A percentile compares a stretch with the other conserved stretches of the same genome.
phyloP scores from a whole-genome alignment of 2,113 vertebrate genomes.

The Thamnophis sirtalis region DNA sequence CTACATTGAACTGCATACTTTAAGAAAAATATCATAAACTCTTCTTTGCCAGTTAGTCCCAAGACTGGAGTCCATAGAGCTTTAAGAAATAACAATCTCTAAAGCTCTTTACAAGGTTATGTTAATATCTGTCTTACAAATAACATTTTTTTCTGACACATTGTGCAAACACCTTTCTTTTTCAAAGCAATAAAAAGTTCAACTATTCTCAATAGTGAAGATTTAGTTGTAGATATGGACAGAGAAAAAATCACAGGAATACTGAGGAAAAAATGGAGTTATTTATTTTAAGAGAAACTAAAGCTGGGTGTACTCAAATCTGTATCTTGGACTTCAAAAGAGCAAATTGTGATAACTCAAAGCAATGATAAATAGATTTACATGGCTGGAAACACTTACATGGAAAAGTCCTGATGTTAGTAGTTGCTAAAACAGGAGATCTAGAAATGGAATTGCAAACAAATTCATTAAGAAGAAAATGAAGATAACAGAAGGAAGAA shows the following conservation, averaged over 20 bases:
- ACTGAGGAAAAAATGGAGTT: not conserved
- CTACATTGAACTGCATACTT: not conserved
- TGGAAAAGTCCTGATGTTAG: not conserved
- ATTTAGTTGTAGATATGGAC: not conserved
- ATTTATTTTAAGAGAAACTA: not conserved
- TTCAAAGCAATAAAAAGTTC: not conserved
- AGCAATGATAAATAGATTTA: not conserved
- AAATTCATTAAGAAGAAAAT: not conserved
- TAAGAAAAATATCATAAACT: not conserved
- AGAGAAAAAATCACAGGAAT: not conserved
- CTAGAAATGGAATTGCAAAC: not conserved
- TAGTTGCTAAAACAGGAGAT: not conserved
- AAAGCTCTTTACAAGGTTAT: not conserved
- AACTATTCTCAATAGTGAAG: not conserved
- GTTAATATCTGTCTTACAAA: not conserved
- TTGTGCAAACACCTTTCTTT: not conserved
- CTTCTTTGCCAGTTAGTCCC: not conserved
- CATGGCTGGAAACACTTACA: not conserved
- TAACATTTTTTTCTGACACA: not conserved
- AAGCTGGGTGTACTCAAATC: not conserved
- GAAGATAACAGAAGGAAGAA: not conserved
- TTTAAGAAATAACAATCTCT: not conserved
- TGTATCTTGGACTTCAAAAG: not conserved
- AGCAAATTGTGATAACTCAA: not conserved
- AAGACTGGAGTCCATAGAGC: not conserved